Evolutionary conservation across 2,888 invertebrate genomes (phyloP).

Genomic region (Andrena camellia): DNA sequence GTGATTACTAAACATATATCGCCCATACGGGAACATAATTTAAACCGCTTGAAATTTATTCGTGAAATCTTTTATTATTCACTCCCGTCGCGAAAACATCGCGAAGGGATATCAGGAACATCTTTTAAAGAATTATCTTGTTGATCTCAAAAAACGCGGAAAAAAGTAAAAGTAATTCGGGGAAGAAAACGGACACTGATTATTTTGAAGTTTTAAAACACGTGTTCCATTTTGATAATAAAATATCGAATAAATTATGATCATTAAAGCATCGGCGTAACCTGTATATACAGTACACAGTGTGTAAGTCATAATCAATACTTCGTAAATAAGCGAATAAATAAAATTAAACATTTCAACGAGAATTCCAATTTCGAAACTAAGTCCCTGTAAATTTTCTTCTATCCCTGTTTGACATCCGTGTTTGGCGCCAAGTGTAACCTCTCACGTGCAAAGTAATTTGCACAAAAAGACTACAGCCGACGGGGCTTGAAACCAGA

Average conservation of each 20-base stretch:
- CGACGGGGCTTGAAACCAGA: no score
- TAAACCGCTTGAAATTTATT: constrained; percentile 28
- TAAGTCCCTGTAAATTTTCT: background rate
- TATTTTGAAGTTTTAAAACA: background rate
- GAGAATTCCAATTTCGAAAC: no score
- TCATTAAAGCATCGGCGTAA: background rate
- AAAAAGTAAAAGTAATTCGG: background rate
- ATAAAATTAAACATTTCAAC: no score
- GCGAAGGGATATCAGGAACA: background rate
- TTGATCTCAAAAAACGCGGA: background rate
- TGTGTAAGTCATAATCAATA: no score
- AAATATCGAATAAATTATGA: background rate
- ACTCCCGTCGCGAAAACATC: constrained; percentile 6
- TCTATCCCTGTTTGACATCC: background rate
- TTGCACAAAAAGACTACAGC: background rate
- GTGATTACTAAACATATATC: constrained; percentile 31
- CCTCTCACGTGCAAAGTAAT: background rate
- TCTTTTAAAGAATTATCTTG: constrained; percentile 12
- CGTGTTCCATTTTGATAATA: background rate
- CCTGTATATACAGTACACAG: no score
- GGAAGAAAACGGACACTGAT: background rate
- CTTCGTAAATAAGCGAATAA: no score
- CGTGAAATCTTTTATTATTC: constrained; percentile 16
- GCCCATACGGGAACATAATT: background rate
- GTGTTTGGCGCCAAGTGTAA: background rate